Base-by-base conservation (phyloP, 2,888 invertebrate species). In the Hyalella azteca region DNA sequence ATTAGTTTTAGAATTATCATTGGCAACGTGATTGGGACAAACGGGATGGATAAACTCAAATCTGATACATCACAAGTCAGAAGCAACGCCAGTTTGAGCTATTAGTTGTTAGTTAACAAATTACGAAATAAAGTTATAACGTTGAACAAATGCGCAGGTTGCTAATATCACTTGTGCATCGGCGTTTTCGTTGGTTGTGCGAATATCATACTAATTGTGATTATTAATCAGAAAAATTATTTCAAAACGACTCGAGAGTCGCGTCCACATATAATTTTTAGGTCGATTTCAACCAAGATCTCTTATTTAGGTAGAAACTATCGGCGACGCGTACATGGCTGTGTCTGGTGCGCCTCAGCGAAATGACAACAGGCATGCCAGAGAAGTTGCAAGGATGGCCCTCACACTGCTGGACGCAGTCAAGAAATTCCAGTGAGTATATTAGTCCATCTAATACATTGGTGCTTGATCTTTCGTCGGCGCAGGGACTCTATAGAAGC, bases 291-390 rank as follows among this genome's bases (percentile, higher is more conserved):
- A 9, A 7, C 22, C 7, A 1, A 54, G 7, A 54, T 1, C 13
- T 54, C 4, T 54, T 54, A 26, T 22, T 19, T 89, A 96, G 93
- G 95, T 97, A 86, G 96, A 96, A 89, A 96, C 96, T 5, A 96
- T 96, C 85, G 96, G 96, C 0, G 96, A 96, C 87, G 95, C 96
- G 0, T 96, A 96, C 88, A 96, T 96, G 96, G 96, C 96, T 0
- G 95, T 95, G 1, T 95, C 95, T 0, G 98, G 98, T 4, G 89
- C 98, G 60, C 98, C 98, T 0, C 92, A 94, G 85, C 91, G 95
- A 59, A 97, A 97, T 87, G 97, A 95, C 0, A 93, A 92, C 85
- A 90, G 92, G 50, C 98, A 98, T 89, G 97, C 97, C 0, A 91
- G 94, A 73, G 97, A 98, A 89, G 94, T 98, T 75, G 95, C 96